phyloP scores from a whole-genome alignment of 92 coral and sea anemone species.

The Porites rus region DNA sequence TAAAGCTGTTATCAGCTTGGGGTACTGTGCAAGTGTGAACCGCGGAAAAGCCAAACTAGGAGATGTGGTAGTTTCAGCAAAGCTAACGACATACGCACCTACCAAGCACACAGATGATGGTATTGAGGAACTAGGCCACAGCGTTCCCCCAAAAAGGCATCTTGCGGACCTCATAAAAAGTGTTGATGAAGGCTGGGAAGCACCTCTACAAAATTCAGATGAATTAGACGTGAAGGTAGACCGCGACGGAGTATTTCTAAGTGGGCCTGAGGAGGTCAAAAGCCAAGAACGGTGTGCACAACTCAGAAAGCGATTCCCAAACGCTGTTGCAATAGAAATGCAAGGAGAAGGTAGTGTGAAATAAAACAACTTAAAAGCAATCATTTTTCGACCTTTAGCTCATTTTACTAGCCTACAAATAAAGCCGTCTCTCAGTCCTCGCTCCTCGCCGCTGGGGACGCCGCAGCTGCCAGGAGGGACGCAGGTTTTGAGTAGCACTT shows the following conservation, averaged over 20 bases:
- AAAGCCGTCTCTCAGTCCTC: no score
- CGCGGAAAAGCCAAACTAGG: neutral
- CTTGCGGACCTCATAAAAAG: neutral
- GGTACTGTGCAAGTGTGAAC: neutral
- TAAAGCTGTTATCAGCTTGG: neutral
- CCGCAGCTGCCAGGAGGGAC: no score
- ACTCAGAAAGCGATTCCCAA: neutral
- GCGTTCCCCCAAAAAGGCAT: neutral
- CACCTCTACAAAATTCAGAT: neutral
- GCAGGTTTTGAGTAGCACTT: no score
- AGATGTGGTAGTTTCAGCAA: neutral
- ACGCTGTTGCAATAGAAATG: neutral
- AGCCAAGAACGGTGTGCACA: neutral
- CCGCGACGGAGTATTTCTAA: neutral
- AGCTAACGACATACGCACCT: neutral
- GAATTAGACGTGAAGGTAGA: neutral
- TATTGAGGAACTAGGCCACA: neutral
- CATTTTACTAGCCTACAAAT: no score
- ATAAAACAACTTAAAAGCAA: no score
- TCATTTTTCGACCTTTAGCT: no score
- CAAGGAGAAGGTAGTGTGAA: neutral
- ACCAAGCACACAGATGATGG: neutral
- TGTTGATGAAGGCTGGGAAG: neutral
- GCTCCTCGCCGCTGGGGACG: no score
- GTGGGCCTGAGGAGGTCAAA: neutral